Evolutionary conservation across 2,797 vertebrate genomes (phyloP).

Genomic region (Platalea minor): DNA sequence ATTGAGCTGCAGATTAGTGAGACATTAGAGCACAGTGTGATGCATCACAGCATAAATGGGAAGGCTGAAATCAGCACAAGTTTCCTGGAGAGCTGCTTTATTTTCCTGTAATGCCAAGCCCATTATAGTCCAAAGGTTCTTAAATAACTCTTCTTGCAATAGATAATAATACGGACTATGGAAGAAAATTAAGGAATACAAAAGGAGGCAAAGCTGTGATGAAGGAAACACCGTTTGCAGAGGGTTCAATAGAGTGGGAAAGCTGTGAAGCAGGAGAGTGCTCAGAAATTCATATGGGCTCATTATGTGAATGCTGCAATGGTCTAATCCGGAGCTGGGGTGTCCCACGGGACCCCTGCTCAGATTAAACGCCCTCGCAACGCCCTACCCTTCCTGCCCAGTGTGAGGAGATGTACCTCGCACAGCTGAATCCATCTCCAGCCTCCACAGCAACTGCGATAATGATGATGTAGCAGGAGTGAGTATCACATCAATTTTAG

Average conservation of each 20-base stretch:
- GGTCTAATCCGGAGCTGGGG: neutral
- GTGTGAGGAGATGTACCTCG: neutral
- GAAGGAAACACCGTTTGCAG: neutral
- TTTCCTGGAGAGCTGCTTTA: constrained; percentile 68
- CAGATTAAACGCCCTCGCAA: neutral
- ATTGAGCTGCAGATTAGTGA: constrained; percentile 70
- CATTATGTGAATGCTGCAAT: neutral
- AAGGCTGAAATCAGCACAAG: constrained; percentile 66
- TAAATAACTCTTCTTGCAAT: constrained; percentile 62
- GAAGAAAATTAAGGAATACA: constrained; percentile 45
- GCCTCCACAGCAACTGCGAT: neutral
- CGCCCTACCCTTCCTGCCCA: rapidly evolving
- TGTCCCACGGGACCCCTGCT: neutral
- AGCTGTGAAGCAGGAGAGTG: neutral
- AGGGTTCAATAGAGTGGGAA: neutral
- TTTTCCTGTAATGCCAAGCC: constrained; percentile 51
- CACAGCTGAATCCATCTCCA: neutral
- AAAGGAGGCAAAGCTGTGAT: neutral
- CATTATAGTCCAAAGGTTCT: constrained; percentile 63
- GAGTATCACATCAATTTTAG: neutral
- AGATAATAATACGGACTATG: constrained; percentile 41
- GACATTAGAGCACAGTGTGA: constrained; percentile 71
- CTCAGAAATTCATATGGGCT: neutral
- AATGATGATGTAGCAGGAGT: neutral
- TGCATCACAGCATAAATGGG: constrained; percentile 52